Evolutionary conservation across 2,113 vertebrate species (phyloP), one percentile per base, ranked within the genome.

Genomic region (Salvelinus fontinalis): DNA sequence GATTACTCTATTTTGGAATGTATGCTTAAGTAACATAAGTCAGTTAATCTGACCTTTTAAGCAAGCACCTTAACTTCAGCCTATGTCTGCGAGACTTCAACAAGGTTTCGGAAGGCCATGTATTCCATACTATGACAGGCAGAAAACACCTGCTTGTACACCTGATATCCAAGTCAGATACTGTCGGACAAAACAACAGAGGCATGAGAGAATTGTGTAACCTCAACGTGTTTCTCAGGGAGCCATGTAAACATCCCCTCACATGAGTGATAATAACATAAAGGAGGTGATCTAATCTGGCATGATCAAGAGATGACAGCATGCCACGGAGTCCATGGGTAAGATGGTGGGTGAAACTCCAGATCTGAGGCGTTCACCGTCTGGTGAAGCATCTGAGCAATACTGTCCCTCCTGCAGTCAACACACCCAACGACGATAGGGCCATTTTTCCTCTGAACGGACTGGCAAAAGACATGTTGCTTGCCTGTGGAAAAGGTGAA

Each of bases 51-150:
- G 74, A 93, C 93, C 90, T 94, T 93, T 48, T 91, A 89, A 0
- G 93, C 93, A 69, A 94, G 74, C 0, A 90, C 89, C 79, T 94
- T 95, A 1, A 88, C 93, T 75, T 95, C 93, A 0, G 67, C 86
- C 71, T 94, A 92, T 0, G 93, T 94, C 88, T 94, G 93, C 22
- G 89, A 86, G 12, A 93, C 92, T 0, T 91, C 92, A 8, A 94
- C 79, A 59, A 94, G 92, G 39, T 94, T 92, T 69, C 92, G 89
- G 83, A 90, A 94, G 29, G 92, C 91, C 60, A 95, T 0, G 34
- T 90, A 94, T 49, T 94, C 91, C 92, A 94, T 90, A 83, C 92
- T 94, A 85, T 95, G 94, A 77, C 94, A 95, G 60, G 94, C 93
- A 0, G 93, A 91, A 69, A 93, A 94, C 39, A 94, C 93, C 83